Percentiles rank a stretch among this genome's conserved stretches.
These are phyloP conservation scores for Pseudopleuronectes americanus DNA, from an alignment of 2,797 vertebrate genomes.

Conservation along the genomic window DNA sequence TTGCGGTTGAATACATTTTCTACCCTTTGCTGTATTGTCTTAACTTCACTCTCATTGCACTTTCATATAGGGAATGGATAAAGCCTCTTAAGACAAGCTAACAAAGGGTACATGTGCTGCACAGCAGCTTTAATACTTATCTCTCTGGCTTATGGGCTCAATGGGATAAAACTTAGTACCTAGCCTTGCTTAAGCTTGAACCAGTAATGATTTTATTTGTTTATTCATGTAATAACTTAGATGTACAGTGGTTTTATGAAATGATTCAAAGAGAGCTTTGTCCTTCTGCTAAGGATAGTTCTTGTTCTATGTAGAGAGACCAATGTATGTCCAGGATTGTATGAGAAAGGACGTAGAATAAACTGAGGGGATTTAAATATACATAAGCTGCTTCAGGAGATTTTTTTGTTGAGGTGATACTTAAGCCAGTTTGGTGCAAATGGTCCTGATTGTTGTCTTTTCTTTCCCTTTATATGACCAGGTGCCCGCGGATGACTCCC, in stretches of 20 bases:
- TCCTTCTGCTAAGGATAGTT: constrained; percentile 38
- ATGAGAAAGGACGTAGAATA: constrained; percentile 11
- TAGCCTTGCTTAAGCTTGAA: constrained; percentile 24
- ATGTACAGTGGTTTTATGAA: constrained; percentile 16
- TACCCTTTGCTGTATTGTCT: not conserved
- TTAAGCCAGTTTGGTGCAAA: not conserved
- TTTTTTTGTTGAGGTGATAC: constrained; percentile 9
- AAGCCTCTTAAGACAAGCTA: constrained; percentile 1
- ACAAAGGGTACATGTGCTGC: constrained; percentile 25
- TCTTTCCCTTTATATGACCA: constrained; percentile 44
- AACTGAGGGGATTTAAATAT: constrained; percentile 12
- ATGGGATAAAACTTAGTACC: constrained; percentile 28
- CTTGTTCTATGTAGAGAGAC: not conserved
- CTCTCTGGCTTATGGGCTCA: constrained; percentile 27
- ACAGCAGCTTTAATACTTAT: constrained; percentile 20
- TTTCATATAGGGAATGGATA: constrained; percentile 19
- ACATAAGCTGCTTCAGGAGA: constrained; percentile 1
- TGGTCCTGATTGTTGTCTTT: constrained; percentile 9
- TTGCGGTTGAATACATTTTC: not conserved
- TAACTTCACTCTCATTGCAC: not conserved
- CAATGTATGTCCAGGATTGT: constrained; percentile 9
- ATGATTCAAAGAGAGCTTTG: constrained; percentile 27
- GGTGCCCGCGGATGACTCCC: constrained; percentile 82
- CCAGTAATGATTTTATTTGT: constrained; percentile 14
- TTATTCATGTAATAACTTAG: constrained; percentile 27